Evolutionary conservation across 2,888 invertebrate species (phyloP), one percentile per base, ranked within the genome.

Genomic region (Plagodis pulveraria): DNA sequence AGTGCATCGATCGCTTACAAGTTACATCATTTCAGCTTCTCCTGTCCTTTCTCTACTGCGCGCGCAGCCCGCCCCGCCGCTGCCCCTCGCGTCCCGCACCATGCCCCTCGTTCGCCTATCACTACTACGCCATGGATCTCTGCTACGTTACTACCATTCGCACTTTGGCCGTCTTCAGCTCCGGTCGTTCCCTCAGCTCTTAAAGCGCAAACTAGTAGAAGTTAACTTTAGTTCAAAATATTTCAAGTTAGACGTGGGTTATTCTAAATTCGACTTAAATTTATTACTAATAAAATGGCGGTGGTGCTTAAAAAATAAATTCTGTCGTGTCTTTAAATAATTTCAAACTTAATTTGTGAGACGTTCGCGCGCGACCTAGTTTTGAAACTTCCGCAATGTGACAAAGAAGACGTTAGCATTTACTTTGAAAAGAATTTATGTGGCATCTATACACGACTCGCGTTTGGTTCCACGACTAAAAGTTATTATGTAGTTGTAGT

Each of bases 1-100:
- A 40, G 38, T 90, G 88, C 91, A 92, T 92, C 90, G 92, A 92
- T 91, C 90, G 91, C 81, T 92, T 92, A 91, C 91, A 90, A 36
- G 36, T 40, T 40, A 12, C 42, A 10, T 92, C 91, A 91, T 81
- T n/a, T 12, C 42, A 6, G 86, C 84, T 84, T 87, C 79, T 10
- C 12, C 86, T 87, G 87, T 87, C 89, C 91, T 89, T 90, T 90
- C 89, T 87, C 88, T 90, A 91, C 89, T 90, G 91, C 89, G 91
- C 87, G 90, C 91, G 90, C 91, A 86, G 78, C 74, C 80, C 76
- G 80, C 81, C 75, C 76, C 71, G 67, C 55, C 66, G 8, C 72
- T 79, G 38, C 76, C 66, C 73, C 76, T 72, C 69, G 66, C 66
- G 56, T 65, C 67, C 67, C 71, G 63, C 72, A 69, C 80, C 81